Evolutionary conservation across 2,888 invertebrate species (phyloP).

Genomic region (Cephus pygmeus): DNA sequence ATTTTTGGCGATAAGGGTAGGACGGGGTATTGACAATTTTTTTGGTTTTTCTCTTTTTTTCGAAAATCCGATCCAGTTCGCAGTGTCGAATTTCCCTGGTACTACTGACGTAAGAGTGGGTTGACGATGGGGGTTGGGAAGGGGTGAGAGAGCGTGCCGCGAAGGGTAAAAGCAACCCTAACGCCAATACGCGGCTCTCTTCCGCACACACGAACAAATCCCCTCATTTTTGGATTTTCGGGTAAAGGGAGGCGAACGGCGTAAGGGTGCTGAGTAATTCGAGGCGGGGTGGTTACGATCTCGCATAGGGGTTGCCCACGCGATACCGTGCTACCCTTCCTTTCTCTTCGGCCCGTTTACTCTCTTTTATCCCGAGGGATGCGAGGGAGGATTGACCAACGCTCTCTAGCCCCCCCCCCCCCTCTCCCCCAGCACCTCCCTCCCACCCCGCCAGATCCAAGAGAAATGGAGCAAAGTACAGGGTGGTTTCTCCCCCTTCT

Average conservation of each 20-base stretch:
- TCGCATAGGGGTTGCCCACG: constrained; percentile 34
- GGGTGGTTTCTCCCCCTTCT: too few species aligned
- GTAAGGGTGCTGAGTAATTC: constrained; percentile 35
- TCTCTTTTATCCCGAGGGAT: constrained; percentile 32
- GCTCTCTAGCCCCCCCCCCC: constrained; percentile 40
- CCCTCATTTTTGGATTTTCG: constrained; percentile 59
- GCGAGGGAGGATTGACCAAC: constrained; percentile 5
- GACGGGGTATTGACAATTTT: too few species aligned
- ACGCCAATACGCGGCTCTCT: constrained; percentile 39
- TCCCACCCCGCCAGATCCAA: background rate
- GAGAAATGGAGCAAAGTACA: too few species aligned
- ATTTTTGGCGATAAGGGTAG: too few species aligned
- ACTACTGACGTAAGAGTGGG: too few species aligned
- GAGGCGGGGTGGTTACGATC: constrained; percentile 45
- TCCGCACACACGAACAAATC: constrained; percentile 50
- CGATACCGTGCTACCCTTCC: constrained; percentile 32
- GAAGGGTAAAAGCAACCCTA: constrained; percentile 32
- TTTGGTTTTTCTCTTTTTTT: too few species aligned
- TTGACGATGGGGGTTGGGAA: background rate
- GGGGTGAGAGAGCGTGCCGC: constrained; percentile 1
- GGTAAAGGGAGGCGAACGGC: constrained; percentile 39
- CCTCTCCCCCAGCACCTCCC: constrained; percentile 3
- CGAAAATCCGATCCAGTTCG: too few species aligned
- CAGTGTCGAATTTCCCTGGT: too few species aligned
- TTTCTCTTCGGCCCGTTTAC: constrained; percentile 15